Evolutionary conservation across 64 coral and sea anemone species (phyloP).

Genomic region (Montipora sp.): DNA sequence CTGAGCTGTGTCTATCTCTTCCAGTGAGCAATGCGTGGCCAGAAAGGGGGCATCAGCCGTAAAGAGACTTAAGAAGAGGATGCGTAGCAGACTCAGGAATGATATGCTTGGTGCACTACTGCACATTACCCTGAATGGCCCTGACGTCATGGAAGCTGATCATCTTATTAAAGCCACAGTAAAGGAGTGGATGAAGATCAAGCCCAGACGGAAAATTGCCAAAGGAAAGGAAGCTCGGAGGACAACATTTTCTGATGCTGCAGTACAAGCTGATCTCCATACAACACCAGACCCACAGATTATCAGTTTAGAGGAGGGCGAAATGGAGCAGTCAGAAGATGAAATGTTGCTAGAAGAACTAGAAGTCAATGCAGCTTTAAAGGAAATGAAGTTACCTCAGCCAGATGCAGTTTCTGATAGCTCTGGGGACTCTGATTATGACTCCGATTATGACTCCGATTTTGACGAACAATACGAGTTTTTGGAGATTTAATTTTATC

Average conservation of each 20-base stretch:
- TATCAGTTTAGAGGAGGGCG: neutral
- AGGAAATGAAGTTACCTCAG: constrained; percentile 36
- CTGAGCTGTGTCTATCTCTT: constrained; percentile 3
- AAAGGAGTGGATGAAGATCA: constrained; percentile 31
- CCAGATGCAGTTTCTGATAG: neutral
- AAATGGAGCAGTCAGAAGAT: constrained; percentile 17
- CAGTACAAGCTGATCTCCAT: constrained; percentile 3
- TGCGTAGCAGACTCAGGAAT: no score
- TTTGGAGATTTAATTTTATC: neutral
- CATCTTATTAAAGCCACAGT: constrained; percentile 35
- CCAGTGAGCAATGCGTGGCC: no score
- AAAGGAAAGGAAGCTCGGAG: constrained; percentile 25
- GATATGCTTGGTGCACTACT: no score
- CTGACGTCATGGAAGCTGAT: constrained; percentile 25
- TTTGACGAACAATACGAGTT: neutral
- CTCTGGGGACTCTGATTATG: neutral
- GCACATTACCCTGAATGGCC: constrained; percentile 20
- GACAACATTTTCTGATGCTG: constrained; percentile 47
- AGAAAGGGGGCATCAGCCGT: no score
- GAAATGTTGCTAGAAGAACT: constrained; percentile 14
- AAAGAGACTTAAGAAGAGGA: no score
- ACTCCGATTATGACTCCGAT: constrained; percentile 17
- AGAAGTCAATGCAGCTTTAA: constrained; percentile 36
- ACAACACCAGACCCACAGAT: neutral
- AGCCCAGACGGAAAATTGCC: constrained; percentile 40